Percentiles rank a stretch among this genome's conserved stretches.
These are phyloP conservation scores for Siniperca obscura DNA, from an alignment of 2,797 vertebrate genomes.

Conservation along the genomic window DNA sequence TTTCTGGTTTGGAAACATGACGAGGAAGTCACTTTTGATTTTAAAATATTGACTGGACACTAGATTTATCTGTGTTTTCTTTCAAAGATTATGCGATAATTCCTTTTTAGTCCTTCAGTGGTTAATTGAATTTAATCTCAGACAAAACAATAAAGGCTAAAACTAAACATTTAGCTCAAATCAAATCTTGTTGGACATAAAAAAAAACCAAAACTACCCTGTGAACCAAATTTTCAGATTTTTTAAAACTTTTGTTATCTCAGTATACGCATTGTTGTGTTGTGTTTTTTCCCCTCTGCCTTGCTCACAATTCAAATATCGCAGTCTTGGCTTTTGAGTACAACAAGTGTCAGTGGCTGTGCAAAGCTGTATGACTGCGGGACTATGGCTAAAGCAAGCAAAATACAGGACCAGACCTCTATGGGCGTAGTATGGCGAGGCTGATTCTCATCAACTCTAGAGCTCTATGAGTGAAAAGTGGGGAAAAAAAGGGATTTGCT, in stretches of 20 bases:
- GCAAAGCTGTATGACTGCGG: background rate
- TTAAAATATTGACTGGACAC: background rate
- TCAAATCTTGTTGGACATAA: background rate
- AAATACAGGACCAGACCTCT: fast-evolving
- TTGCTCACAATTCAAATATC: background rate
- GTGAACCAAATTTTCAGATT: background rate
- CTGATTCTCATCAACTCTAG: background rate
- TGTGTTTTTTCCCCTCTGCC: background rate
- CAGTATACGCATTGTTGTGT: background rate
- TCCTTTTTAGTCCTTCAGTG: background rate
- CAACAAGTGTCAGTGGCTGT: background rate
- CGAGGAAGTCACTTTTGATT: background rate
- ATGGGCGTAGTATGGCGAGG: background rate
- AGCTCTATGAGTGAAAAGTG: background rate
- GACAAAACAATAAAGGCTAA: background rate
- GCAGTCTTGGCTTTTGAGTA: background rate
- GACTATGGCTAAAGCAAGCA: background rate
- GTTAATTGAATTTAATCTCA: background rate
- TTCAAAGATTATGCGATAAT: background rate
- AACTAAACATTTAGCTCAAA: background rate
- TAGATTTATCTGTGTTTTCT: background rate
- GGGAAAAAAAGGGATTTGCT: background rate
- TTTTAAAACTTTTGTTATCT: background rate
- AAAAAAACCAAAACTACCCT: background rate
- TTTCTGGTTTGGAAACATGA: constrained; percentile 7